Conservation (phyloP, 2,888 invertebrate species). For the Tenthredo distinguenda region DNA sequence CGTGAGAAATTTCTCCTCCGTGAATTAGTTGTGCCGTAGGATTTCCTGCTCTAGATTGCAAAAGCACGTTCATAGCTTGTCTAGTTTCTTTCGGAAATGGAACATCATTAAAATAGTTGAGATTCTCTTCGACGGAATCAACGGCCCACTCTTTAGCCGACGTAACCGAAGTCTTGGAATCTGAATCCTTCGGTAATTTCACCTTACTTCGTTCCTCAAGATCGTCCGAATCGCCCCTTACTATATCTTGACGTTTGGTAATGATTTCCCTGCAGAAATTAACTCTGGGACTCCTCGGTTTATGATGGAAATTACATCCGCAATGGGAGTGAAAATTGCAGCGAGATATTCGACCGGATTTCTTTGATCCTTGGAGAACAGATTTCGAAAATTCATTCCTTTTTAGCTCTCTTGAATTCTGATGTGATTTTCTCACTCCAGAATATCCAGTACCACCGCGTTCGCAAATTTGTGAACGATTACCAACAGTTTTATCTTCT, state of each 20-base stretch:
- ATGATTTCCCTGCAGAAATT: neutral
- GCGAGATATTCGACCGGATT: slow-evolving; percentile 7
- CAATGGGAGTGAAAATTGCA: slow-evolving; percentile 14
- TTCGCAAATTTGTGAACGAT: neutral
- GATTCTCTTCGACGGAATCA: slow-evolving; percentile 49
- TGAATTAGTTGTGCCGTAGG: neutral
- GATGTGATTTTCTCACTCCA: neutral
- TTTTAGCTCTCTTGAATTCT: neutral
- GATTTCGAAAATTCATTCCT: neutral
- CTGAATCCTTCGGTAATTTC: neutral
- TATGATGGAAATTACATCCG: slow-evolving; percentile 20
- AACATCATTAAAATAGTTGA: slow-evolving; percentile 50
- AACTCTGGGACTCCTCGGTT: slow-evolving; percentile 44
- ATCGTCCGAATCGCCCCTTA: neutral
- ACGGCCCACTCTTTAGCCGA: slow-evolving; percentile 57
- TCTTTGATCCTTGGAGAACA: neutral
- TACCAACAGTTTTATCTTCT: neutral
- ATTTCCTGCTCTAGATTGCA: slow-evolving; percentile 47
- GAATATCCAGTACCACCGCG: neutral
- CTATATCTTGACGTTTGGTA: neutral
- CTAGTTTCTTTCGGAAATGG: slow-evolving; percentile 68
- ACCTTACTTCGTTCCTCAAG: neutral
- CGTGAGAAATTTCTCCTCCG: neutral
- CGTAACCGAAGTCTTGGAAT: slow-evolving; percentile 7
- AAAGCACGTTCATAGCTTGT: slow-evolving; percentile 64